phyloP scores from a whole-genome alignment of 2,888 invertebrate species.

The Stegana nigrithorax region DNA sequence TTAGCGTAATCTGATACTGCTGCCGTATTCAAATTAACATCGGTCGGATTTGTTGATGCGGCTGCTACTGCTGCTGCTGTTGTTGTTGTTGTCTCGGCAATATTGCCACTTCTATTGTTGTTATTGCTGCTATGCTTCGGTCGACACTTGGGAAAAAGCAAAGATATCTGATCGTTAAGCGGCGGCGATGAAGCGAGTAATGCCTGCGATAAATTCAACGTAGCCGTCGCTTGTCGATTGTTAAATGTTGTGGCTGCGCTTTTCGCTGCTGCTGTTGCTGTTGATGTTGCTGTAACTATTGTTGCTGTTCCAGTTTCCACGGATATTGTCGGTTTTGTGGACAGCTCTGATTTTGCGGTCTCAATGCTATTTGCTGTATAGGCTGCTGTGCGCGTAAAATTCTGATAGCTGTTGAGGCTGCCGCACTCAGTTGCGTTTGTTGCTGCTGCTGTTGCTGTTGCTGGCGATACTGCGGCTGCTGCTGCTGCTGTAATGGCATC shows the following conservation, averaged over 20 bases:
- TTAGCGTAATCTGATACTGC: background rate
- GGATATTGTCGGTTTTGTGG: constrained; percentile 32
- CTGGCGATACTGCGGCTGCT: constrained; percentile 25
- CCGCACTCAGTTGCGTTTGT: constrained; percentile 20
- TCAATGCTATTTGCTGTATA: constrained; percentile 22
- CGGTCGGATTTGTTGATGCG: constrained; percentile 35
- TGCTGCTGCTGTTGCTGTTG: constrained; percentile 32
- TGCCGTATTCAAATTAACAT: constrained; percentile 37
- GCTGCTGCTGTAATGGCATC: constrained; percentile 25
- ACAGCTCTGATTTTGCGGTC: constrained; percentile 34
- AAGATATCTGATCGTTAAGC: constrained; percentile 80
- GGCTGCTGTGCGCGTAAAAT: constrained; percentile 30
- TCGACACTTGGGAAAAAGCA: constrained; percentile 88
- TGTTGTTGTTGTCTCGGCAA: constrained; percentile 33
- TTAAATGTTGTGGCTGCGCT: too few relatives aligned
- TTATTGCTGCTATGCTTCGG: constrained; percentile 70
- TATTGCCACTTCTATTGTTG: constrained; percentile 29
- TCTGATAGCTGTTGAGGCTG: constrained; percentile 19
- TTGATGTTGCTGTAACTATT: constrained; percentile 27
- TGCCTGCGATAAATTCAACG: constrained; percentile 51
- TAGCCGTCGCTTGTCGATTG: too few relatives aligned
- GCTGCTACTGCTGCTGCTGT: constrained; percentile 30
- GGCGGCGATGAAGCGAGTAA: constrained; percentile 71
- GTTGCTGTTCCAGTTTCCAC: constrained; percentile 38
- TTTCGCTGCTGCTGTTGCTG: constrained; percentile 37